A percentile compares a stretch with the other conserved stretches of the same genome.
phyloP scores from a whole-genome alignment of 2,113 vertebrate genomes.

The Prinia subflava region DNA sequence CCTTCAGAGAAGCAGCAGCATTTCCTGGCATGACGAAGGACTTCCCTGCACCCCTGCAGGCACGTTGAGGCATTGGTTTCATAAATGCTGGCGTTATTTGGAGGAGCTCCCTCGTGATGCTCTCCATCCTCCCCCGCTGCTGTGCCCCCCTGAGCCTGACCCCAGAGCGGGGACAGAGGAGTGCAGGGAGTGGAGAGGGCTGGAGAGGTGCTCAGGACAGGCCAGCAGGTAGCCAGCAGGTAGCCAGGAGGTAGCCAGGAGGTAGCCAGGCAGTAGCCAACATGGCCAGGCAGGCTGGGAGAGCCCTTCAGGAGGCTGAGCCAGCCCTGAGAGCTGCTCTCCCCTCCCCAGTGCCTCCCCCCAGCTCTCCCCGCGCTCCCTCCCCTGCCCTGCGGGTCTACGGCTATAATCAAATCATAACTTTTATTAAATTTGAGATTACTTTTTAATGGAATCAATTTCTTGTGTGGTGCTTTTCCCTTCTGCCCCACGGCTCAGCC shows the following conservation, averaged over 20 bases:
- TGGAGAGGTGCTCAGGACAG: neutral
- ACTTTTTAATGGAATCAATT: constrained; percentile 86
- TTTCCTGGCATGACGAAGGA: neutral
- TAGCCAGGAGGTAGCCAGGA: neutral
- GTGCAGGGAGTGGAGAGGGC: neutral
- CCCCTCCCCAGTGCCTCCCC: neutral
- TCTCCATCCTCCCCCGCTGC: neutral
- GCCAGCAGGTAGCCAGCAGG: neutral
- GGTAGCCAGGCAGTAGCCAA: neutral
- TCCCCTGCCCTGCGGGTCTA: constrained; percentile 72
- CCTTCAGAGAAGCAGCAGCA: neutral
- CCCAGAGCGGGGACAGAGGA: fast-evolving
- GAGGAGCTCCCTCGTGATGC: neutral
- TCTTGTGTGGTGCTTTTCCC: constrained; percentile 71
- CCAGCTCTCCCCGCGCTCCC: neutral
- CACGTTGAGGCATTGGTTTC: fast-evolving
- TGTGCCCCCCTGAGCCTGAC: neutral
- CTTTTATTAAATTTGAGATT: constrained; percentile 86
- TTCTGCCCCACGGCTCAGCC: constrained; percentile 73
- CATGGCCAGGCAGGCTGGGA: neutral
- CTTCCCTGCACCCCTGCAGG: neutral
- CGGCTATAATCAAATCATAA: constrained; percentile 81
- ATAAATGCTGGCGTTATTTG: neutral
- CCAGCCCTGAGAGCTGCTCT: neutral
- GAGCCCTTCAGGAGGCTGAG: neutral